A percentile compares a stretch with the other conserved stretches of the same genome.
These are phyloP conservation scores for Chrysopilus asiliformis DNA, from an alignment of 2,888 invertebrate genomes.

Conservation along the genomic window DNA sequence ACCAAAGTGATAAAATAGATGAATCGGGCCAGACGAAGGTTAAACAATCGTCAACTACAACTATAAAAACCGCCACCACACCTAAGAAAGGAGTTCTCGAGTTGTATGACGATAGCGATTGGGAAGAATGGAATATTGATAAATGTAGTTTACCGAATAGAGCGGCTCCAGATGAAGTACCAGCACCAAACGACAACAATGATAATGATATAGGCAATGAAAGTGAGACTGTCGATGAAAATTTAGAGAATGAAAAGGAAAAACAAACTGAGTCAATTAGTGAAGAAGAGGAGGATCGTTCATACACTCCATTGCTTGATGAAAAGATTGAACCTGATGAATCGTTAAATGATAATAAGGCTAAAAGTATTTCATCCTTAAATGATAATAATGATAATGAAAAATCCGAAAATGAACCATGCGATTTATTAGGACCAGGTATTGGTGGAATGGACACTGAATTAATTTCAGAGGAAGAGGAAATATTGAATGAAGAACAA, in stretches of 20 bases:
- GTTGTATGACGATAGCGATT: conserved; percentile 43
- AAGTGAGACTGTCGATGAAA: neutral
- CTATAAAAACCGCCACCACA: no score
- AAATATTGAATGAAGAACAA: conserved; percentile 45
- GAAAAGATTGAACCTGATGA: conserved; percentile 38
- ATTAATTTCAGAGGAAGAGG: conserved; percentile 58
- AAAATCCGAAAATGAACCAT: conserved; percentile 11
- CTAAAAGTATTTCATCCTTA: neutral
- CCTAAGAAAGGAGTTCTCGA: conserved; percentile 37
- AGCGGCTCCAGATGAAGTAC: conserved; percentile 11
- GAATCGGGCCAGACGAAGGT: no score
- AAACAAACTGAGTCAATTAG: neutral
- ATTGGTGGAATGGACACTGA: conserved; percentile 55
- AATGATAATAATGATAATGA: conserved; percentile 7
- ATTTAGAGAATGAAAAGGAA: conserved; percentile 6
- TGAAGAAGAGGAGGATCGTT: conserved; percentile 48
- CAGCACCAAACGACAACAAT: conserved; percentile 6
- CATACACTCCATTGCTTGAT: conserved; percentile 60
- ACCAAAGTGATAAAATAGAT: no score
- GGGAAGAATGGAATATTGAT: conserved; percentile 33
- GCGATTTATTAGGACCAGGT: conserved; percentile 25
- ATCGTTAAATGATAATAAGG: neutral
- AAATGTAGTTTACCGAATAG: conserved; percentile 16
- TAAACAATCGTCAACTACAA: no score
- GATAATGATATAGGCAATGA: neutral